Evolutionary conservation across 2,113 vertebrate genomes (phyloP).

Genomic region (Cynopterus brachyotis): DNA sequence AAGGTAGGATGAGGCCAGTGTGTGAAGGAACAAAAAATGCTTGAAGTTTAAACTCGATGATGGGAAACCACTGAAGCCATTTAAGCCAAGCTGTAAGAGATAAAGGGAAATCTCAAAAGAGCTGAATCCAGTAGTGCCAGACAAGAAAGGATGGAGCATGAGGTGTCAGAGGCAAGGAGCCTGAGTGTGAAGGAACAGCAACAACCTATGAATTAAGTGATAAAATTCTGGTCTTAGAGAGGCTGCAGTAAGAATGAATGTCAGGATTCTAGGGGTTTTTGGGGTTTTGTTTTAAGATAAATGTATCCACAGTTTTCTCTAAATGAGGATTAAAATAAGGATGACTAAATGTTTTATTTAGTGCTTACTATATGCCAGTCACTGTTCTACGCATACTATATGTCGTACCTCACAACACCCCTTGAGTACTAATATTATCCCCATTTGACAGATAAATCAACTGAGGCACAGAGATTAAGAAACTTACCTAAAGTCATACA

Average conservation of each 20-base stretch:
- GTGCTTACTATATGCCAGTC: not conserved
- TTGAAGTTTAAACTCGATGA: not conserved
- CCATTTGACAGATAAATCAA: slow-evolving; percentile 52
- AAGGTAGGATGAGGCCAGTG: not conserved
- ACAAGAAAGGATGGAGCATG: not conserved
- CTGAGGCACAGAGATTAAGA: slow-evolving; percentile 3
- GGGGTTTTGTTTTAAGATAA: not conserved
- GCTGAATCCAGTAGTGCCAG: not conserved
- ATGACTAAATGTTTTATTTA: not conserved
- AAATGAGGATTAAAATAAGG: not conserved
- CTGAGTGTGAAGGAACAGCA: not conserved
- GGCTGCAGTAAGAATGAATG: not conserved
- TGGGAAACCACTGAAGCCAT: not conserved
- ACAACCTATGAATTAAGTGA: not conserved
- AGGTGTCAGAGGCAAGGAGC: not conserved
- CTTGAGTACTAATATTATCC: slow-evolving; percentile 20
- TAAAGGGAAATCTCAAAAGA: slow-evolving; percentile 10
- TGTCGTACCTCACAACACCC: not conserved
- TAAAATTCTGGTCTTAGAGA: not conserved
- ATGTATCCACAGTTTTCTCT: not conserved
- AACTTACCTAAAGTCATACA: not conserved
- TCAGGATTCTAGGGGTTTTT: not conserved
- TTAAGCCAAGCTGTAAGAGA: not conserved
- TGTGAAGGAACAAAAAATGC: not conserved
- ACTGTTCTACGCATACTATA: not conserved